Evolutionary conservation across 2,888 invertebrate species (phyloP), one percentile per base, ranked within the genome.

Genomic region (Aromia moschata): DNA sequence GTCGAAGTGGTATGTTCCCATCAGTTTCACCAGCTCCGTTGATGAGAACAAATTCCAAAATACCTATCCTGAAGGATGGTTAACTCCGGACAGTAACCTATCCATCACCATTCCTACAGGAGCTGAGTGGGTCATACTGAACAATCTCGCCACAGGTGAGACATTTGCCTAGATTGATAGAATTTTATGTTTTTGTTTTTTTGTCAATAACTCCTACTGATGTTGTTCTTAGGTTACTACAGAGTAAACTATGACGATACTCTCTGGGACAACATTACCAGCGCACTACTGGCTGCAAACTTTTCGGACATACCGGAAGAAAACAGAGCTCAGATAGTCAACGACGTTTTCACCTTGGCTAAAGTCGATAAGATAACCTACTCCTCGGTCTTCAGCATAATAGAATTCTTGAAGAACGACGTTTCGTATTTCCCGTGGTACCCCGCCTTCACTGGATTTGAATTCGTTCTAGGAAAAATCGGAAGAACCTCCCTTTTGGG

Each of bases 281-380:
- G 70, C 1, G 84, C 82, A 5, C 73, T 90, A 43, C 70, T 74
- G 4, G 68, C 61, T 0, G 76, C 84, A 1, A 79, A 83, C 58
- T 81, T 82, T 40, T 20, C 43, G 0, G 71, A 69, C 0, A 89
- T 92, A 52, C 83, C 86, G 58, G 74, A 84, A 0, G 70, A 88
- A 9, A 92, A 91, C 77, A 84, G 94, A 31, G 93, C 91, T 0
- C 91, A 93, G 59, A 73, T 89, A 3, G 79, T 95, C 0, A 90
- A 92, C 68, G 94, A 96, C 76, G 82, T 88, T 2, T 84, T 88
- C 59, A 86, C 85, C 65, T 77, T 89, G 52, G 89, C 89, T 2
- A 81, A 84, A 56, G 84, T 86, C 55, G 86, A 86, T 1, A 41
- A 60, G 11, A 41, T 66, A 4, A 54, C 11, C 0, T 90, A 90